These are phyloP conservation scores for Fratercula arctica DNA, from an alignment of 2,797 vertebrate genomes.

Conservation along the genomic window DNA sequence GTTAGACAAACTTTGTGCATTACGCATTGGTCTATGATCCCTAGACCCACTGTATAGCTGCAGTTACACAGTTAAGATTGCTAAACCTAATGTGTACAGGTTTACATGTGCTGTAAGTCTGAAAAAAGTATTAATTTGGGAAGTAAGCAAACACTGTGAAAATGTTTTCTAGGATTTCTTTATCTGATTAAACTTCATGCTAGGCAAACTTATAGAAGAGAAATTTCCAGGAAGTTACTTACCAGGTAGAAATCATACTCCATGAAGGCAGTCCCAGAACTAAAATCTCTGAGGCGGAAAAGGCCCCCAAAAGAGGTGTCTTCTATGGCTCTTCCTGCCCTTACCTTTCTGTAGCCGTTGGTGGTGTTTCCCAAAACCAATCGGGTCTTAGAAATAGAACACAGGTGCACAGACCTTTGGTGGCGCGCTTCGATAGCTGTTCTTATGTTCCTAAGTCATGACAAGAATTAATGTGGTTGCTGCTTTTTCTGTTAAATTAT, in stretches of 20 bases:
- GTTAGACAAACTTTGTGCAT: neutral
- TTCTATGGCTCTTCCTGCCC: neutral
- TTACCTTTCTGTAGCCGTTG: neutral
- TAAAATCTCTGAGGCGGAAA: neutral
- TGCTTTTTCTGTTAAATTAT: neutral
- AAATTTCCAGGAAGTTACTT: neutral
- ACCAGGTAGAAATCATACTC: neutral
- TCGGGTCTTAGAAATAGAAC: neutral
- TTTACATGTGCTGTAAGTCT: neutral
- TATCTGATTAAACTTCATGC: neutral
- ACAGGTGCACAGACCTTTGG: neutral
- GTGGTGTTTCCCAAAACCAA: neutral
- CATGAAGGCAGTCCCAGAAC: neutral
- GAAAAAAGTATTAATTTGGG: neutral
- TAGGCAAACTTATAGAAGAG: neutral
- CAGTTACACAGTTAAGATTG: neutral
- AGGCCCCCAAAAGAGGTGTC: neutral
- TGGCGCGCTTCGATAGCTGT: fast-evolving
- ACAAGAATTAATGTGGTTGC: neutral
- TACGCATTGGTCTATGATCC: neutral
- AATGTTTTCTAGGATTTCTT: neutral
- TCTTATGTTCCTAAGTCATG: neutral
- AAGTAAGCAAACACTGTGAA: neutral
- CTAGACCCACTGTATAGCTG: neutral
- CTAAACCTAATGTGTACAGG: neutral